Conservation (phyloP, 2,797 vertebrate species). For the Thunnus albacares region DNA sequence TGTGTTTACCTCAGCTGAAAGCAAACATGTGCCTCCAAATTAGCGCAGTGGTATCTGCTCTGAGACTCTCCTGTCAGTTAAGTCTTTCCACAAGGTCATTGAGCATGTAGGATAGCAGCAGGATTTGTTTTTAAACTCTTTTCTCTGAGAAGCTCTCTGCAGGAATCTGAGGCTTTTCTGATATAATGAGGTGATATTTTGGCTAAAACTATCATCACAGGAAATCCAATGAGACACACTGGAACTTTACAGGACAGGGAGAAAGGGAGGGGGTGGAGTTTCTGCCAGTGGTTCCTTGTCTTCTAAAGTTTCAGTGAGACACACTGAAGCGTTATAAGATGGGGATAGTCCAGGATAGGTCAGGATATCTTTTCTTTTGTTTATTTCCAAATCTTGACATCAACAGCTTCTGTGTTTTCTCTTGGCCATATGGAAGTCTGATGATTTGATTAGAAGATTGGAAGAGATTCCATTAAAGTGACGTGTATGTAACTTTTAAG, state of each 20-base stretch:
- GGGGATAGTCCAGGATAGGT: too few relatives aligned
- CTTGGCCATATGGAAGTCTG: background rate
- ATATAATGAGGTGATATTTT: conserved; percentile 58
- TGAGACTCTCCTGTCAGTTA: conserved; percentile 11
- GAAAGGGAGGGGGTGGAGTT: too few relatives aligned
- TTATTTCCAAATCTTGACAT: background rate
- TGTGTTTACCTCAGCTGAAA: conserved; percentile 27
- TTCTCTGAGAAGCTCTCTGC: conserved; percentile 33
- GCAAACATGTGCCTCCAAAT: conserved; percentile 22
- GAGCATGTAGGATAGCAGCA: conserved; percentile 22
- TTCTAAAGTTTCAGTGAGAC: too few relatives aligned
- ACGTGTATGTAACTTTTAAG: too few relatives aligned
- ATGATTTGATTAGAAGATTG: background rate
- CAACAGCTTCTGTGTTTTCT: background rate
- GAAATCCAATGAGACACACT: conserved; percentile 28
- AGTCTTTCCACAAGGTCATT: conserved; percentile 20
- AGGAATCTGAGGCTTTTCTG: conserved; percentile 35
- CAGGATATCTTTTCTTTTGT: background rate
- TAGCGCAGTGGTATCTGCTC: conserved; percentile 15
- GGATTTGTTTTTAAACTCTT: conserved; percentile 40
- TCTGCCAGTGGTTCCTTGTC: too few relatives aligned
- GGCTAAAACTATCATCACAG: conserved; percentile 34
- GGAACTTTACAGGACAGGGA: conserved; percentile 13
- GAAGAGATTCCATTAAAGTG: too few relatives aligned
- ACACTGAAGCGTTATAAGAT: too few relatives aligned